Percentiles rank a stretch among this genome's conserved stretches.
Conservation (phyloP, 2,888 invertebrate genomes). For the Oxyteleia sp. region DNA sequence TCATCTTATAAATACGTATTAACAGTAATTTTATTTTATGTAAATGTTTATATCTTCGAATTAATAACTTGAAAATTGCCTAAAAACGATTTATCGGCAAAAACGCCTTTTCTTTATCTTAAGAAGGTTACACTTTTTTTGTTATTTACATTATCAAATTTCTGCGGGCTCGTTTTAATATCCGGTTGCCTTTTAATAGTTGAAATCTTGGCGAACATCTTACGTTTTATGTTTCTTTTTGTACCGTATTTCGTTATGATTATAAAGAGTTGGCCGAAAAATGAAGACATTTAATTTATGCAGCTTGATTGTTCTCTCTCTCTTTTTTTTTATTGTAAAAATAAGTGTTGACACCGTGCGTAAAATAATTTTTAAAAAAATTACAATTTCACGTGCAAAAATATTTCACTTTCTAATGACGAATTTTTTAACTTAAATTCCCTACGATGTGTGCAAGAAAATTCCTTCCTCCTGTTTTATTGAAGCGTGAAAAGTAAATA, state of each 20-base stretch:
- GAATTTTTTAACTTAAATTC: not conserved
- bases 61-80: not conserved
- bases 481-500: slow-evolving; percentile 1
- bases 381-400: not conserved
- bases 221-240: slow-evolving; percentile 3
- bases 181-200: not conserved
- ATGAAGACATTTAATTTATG: slow-evolving; percentile 2
- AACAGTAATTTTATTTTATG: too few species aligned
- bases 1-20: too few species aligned
- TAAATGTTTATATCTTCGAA: not conserved
- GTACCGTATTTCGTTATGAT: not conserved
- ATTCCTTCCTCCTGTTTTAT: not conserved
- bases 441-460: not conserved
- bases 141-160: slow-evolving; percentile 5
- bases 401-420: not conserved
- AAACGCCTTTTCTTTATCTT: not conserved
- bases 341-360: not conserved
- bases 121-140: not conserved
- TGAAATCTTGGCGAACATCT: not conserved
- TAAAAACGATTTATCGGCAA: not conserved
- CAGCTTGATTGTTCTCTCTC: slow-evolving; percentile 10
- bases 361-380: not conserved
- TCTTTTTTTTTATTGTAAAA: too few species aligned
- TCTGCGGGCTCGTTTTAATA: slow-evolving; percentile 4
- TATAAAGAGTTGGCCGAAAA: not conserved